phyloP scores from a whole-genome alignment of 2,888 invertebrate genomes.

The Thereva unica region DNA sequence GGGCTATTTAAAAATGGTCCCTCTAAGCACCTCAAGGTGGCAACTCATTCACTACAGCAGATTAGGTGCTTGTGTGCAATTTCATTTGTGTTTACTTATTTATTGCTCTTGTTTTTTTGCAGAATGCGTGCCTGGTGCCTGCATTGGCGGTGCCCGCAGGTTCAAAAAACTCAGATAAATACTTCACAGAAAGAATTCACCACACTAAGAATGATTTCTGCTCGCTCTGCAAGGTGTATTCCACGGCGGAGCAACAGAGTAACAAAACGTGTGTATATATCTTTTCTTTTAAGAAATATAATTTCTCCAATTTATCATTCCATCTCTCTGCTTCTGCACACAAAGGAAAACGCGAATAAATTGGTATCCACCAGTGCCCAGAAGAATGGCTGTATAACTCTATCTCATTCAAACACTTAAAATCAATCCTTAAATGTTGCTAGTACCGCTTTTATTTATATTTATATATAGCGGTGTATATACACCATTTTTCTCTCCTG shows the following conservation, averaged over 20 bases:
- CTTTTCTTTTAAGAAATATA: conserved; percentile 25
- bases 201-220: background rate
- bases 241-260: conserved; percentile 1
- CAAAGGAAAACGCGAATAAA: conserved; percentile 13
- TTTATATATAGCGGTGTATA: background rate
- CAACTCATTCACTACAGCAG: too few relatives aligned
- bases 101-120: background rate
- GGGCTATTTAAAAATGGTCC: background rate
- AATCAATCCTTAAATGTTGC: conserved; percentile 1
- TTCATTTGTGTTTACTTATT: background rate
- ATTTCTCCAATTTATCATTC: conserved; percentile 20
- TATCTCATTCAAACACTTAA: conserved; percentile 16
- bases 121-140: conserved; percentile 11
- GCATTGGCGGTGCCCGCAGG: conserved; percentile 18
- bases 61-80: too few relatives aligned
- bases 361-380: background rate
- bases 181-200: background rate
- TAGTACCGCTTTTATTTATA: too few relatives aligned
- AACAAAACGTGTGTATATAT: conserved; percentile 7
- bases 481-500: background rate
- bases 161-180: conserved; percentile 38
- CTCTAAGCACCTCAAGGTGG: background rate
- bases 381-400: conserved; percentile 1
- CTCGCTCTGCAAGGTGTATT: background rate
- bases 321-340: background rate